Conservation (phyloP, 2,797 vertebrate species). For the Pygocentrus nattereri region DNA sequence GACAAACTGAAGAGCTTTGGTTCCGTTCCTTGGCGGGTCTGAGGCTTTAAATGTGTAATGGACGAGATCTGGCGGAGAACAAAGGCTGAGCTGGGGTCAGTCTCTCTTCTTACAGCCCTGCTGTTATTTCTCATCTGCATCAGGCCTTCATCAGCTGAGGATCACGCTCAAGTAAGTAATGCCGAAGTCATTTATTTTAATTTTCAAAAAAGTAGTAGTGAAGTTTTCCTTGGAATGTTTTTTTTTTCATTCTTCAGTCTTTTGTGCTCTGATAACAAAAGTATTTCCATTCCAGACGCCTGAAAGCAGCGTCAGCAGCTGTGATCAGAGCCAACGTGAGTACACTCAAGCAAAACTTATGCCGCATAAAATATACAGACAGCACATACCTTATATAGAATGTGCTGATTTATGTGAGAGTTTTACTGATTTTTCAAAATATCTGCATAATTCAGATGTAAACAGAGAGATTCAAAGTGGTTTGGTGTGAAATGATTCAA, state of each 20-base stretch:
- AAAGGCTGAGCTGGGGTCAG: background rate
- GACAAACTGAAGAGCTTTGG: background rate
- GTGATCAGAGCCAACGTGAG: constrained; percentile 24
- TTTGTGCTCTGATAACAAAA: background rate
- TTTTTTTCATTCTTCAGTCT: background rate
- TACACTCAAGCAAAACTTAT: background rate
- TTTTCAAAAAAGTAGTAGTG: background rate
- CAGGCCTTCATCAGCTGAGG: constrained; percentile 19
- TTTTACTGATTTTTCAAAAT: too few relatives aligned
- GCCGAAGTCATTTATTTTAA: constrained; percentile 7
- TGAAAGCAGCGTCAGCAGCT: background rate
- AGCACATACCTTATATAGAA: too few relatives aligned
- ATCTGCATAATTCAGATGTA: too few relatives aligned
- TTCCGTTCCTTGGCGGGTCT: background rate
- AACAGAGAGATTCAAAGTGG: too few relatives aligned
- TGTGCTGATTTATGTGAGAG: too few relatives aligned
- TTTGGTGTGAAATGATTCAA: too few relatives aligned
- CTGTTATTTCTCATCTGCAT: constrained; percentile 30
- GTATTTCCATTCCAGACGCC: constrained; percentile 27
- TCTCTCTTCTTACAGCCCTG: background rate
- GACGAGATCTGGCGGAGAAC: background rate
- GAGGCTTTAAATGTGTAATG: constrained; percentile 18
- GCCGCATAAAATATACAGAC: too few relatives aligned
- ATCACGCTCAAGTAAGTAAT: constrained; percentile 23
- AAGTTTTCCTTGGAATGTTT: too few relatives aligned